Base-by-base conservation (phyloP, 1,140 invertebrate genomes). In the Cylas formicarius region DNA sequence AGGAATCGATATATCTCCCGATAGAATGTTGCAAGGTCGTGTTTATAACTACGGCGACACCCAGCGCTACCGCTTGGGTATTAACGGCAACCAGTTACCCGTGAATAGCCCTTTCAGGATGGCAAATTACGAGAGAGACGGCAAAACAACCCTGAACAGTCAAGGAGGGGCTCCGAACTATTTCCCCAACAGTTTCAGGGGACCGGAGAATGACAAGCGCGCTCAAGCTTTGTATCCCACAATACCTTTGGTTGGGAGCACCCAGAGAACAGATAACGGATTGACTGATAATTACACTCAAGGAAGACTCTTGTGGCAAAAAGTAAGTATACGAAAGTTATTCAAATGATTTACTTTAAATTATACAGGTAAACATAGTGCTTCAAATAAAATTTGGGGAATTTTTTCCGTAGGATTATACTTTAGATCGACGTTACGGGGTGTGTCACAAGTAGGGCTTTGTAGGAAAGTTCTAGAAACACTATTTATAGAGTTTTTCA, bases 161-260 rank as follows among this genome's bases (percentile, higher is more conserved):
- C 77, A 85, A 72, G 81, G 73, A 23, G 84, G 82, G 21, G 81
- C 83, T 9, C 93, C 93, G 1, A 96, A 96, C 68, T 97, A 97
- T 63, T 94, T 78, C 71, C 94, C 94, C 0, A 97, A 97, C 67
- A 94, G 90, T 43, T 98, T 97, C 67, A 69, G 70, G 43, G 91
- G 91, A 0, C 89, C 90, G 0, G 63, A 74, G 19, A 77, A 79
- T 43, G 70, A 69, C 31, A 65, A 68, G 9, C 66, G 74, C 7
- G 72, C 72, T 2, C 62, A 67, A 22, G 68, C 67, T 10, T 60
- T 78, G 18, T 65, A 67, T 34, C 72, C 76, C 2, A 58, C 57
- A 9, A 72, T 73, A 48, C 64, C 66, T 2, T 47, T 75, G 0
- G 65, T 49, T 10, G 80, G 78, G 0, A 74, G 80, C 47, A 70